phyloP scores from a whole-genome alignment of 2,888 invertebrate species.

The Lepetodrilus schrolli region DNA sequence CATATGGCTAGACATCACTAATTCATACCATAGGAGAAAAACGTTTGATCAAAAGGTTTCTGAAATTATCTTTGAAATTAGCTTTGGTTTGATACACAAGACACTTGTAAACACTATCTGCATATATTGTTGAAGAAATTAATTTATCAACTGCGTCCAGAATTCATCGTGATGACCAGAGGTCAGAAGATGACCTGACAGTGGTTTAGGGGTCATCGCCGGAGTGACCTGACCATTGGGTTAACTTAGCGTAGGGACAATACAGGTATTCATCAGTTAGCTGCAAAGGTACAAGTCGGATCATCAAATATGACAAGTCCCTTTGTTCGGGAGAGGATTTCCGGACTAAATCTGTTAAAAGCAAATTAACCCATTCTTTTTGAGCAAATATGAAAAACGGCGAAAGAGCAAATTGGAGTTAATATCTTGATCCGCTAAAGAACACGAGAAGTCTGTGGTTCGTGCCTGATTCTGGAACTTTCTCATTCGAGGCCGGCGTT shows the following conservation, averaged over 20 bases:
- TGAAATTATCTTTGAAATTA: no score
- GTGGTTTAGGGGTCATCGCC: constrained; percentile 2
- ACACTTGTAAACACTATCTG: background rate
- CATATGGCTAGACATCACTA: no score
- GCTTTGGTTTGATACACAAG: no score
- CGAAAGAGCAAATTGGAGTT: background rate
- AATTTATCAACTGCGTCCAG: no score
- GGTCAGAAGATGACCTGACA: background rate
- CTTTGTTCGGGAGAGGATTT: constrained; percentile 14
- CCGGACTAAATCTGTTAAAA: constrained; percentile 21
- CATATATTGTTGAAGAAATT: background rate
- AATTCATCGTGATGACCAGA: no score
- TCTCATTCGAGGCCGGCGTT: no score
- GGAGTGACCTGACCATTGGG: background rate
- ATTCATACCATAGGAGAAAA: no score
- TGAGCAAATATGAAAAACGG: constrained; percentile 1
- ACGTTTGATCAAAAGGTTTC: no score
- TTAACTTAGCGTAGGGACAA: background rate
- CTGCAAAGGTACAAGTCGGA: no score
- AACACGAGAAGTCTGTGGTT: background rate
- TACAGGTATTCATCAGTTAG: constrained; percentile 4
- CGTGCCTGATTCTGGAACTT: no score
- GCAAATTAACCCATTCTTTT: background rate
- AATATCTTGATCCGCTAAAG: constrained; percentile 1
- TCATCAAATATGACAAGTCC: no score